Evolutionary conservation across 2,888 invertebrate genomes (phyloP), one percentile per base, ranked within the genome.

Genomic region (Cataglyphis altisquamis): DNA sequence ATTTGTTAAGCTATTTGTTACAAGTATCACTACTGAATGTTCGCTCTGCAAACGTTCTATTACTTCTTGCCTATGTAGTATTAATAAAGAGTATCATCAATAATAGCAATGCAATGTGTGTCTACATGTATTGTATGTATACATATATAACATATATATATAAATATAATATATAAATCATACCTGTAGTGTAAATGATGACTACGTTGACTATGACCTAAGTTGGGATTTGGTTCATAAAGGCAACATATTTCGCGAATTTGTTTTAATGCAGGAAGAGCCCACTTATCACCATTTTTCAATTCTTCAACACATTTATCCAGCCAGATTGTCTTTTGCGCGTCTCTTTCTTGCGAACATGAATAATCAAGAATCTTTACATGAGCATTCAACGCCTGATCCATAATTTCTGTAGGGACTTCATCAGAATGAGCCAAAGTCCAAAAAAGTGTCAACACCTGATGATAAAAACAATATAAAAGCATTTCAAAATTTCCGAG

Each of bases 301-400:
- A 99, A 95, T 95, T 99, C 99, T 89, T 98, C 98, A n/a, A 99
- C 98, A 94, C 99, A 98, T 95, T 98, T 98, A 93, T 98, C 98
- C 85, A 99, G 95, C 99, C 99, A 99, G 85, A 98, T 97, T 18
- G 98, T 98, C 95, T 99, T 99, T 95, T 99, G 99, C 15, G 98
- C 97, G 95, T 99, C 99, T 90, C 99, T 96, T 94, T 99, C 98
- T 96, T 99, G 99, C 78, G 99, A 98, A 95, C 99, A 99, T 94
- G 98, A 99, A 94, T 99, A 99, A 95, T 99, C 99, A 87, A 99
- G 96, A 94, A 99, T 99, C 96, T 99, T 99, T 18, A 99, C 98
- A 94, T 99, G 98, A 86, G 99, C 98, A 52, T 97, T 97, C 89
- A 99, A 95, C 1, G 99, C 99, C 94, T 99, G 99, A 95, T 99